phyloP scores from a whole-genome alignment of 1,140 invertebrate genomes.

The Temnothorax curvispinosus region DNA sequence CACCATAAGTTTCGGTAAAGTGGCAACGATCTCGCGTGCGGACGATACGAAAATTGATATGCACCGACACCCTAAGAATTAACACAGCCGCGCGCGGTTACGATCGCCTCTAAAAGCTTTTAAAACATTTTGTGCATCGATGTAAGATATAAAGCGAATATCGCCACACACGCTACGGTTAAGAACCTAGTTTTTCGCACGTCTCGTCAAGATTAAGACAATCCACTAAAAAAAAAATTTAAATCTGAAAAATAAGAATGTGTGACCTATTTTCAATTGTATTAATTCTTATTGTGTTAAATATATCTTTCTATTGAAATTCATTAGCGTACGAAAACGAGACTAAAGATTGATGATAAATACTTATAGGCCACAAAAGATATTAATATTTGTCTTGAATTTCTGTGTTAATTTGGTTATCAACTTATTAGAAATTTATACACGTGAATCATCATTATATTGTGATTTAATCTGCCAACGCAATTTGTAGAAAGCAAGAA shows the following conservation, averaged over 20 bases:
- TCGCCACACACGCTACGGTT: background rate
- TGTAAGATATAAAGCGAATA: background rate
- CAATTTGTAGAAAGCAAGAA: background rate
- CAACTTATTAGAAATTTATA: background rate
- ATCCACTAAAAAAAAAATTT: background rate
- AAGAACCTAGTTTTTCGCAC: background rate
- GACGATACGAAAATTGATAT: slow-evolving; percentile 47
- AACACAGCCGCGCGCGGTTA: slow-evolving; percentile 31
- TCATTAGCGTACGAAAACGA: background rate
- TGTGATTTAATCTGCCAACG: background rate
- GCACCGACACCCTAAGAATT: slow-evolving; percentile 51
- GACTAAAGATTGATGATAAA: background rate
- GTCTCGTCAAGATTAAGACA: background rate
- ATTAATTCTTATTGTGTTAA: background rate
- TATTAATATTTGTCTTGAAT: too few relatives aligned
- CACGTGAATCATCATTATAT: background rate
- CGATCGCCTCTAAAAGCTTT: slow-evolving; percentile 41
- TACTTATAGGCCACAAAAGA: background rate
- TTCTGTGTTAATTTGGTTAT: slow-evolving; percentile 8
- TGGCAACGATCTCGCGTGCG: slow-evolving; percentile 34
- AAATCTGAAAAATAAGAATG: too few relatives aligned
- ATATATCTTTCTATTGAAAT: background rate
- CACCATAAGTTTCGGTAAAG: slow-evolving; percentile 52
- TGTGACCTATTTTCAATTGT: background rate
- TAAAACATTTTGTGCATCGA: slow-evolving; percentile 17